These are phyloP conservation scores for Iguana delicatissima DNA, from an alignment of 2,797 vertebrate genomes.

Conservation along the genomic window DNA sequence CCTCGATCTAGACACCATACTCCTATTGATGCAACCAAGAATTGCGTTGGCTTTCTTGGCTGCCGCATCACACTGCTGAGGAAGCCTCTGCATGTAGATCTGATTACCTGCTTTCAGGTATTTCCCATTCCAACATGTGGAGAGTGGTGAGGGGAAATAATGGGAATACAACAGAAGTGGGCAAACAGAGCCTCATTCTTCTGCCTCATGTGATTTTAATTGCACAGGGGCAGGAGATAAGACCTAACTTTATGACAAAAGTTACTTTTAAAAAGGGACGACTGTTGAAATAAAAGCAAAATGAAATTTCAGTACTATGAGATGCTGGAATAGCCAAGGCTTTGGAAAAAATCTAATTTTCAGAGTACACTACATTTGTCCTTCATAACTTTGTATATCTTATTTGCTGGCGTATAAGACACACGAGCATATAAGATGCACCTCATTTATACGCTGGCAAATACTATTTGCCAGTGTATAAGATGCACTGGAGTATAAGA, in stretches of 20 bases:
- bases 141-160: not conserved
- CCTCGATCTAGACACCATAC: no score
- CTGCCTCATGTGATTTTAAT: not conserved
- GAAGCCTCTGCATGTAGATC: not conserved
- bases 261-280: not conserved
- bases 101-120: not conserved
- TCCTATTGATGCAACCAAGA: no score
- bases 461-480: no score
- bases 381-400: not conserved
- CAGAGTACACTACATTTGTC: not conserved
- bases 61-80: no score
- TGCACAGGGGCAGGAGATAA: not conserved
- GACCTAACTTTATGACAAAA: not conserved
- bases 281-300: not conserved
- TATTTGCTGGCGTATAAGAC: no score
- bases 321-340: not conserved
- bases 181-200: not conserved
- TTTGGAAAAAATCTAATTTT: not conserved
- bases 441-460: no score
- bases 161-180: not conserved
- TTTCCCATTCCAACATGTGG: not conserved
- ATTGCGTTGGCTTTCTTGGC: no score
- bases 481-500: no score
- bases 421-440: no score
- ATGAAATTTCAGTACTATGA: not conserved